These are phyloP conservation scores for Saturnia pavonia DNA, from an alignment of 2,888 invertebrate genomes.

Conservation along the genomic window DNA sequence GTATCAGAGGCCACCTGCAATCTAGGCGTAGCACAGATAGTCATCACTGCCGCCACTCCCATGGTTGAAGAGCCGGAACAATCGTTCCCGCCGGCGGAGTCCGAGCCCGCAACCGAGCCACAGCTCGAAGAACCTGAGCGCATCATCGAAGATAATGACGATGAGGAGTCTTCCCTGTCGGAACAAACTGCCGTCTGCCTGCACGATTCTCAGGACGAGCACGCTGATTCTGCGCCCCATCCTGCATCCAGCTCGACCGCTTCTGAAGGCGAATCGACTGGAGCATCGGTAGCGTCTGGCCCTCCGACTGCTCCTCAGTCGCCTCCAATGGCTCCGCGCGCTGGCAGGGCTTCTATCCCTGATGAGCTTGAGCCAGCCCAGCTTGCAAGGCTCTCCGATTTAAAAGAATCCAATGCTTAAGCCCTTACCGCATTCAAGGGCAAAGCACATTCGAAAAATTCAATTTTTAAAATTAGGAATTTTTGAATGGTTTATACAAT, in stretches of 20 bases:
- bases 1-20: constrained; percentile 81
- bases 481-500: background rate
- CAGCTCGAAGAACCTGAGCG: constrained; percentile 43
- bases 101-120: constrained; percentile 43
- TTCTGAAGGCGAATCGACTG: constrained; percentile 84
- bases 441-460: background rate
- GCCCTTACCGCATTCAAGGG: constrained; percentile 27
- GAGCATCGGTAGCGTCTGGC: constrained; percentile 81
- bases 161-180: constrained; percentile 74
- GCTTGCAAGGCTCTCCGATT: constrained; percentile 91
- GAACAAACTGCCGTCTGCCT: constrained; percentile 75
- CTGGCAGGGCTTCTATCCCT: constrained; percentile 91
- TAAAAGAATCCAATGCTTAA: constrained; percentile 96
- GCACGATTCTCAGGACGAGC: constrained; percentile 77
- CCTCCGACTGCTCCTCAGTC: constrained; percentile 79
- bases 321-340: constrained; percentile 87
- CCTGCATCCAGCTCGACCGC: constrained; percentile 85
- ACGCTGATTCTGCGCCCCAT: constrained; percentile 81
- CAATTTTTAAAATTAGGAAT: constrained; percentile 13
- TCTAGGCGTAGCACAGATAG: constrained; percentile 93
- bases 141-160: constrained; percentile 54
- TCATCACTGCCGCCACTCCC: constrained; percentile 96
- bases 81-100: constrained; percentile 84
- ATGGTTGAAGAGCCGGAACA: constrained; percentile 93
- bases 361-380: constrained; percentile 95